These are phyloP conservation scores for Sympetrum striolatum DNA, from an alignment of 2,888 invertebrate species.

Conservation along the genomic window DNA sequence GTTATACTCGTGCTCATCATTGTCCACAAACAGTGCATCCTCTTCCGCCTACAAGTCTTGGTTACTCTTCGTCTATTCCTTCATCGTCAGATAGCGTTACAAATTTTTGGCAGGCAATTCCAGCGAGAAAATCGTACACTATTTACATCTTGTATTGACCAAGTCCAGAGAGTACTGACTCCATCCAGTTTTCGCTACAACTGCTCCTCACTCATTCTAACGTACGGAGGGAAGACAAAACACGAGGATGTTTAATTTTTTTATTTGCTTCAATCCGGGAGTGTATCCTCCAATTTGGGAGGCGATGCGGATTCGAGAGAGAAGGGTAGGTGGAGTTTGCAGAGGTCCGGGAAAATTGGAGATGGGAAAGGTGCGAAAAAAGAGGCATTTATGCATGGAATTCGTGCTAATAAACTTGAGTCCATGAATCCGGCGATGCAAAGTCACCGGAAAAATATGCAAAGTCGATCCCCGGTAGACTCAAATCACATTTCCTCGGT, in stretches of 20 bases:
- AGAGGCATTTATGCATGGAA: slow-evolving; percentile 32
- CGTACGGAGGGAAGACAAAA: background rate
- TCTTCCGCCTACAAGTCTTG: no score
- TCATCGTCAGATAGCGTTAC: no score
- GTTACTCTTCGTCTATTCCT: no score
- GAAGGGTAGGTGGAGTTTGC: background rate
- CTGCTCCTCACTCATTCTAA: background rate
- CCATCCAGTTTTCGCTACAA: no score
- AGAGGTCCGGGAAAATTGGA: background rate
- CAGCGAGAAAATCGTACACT: no score
- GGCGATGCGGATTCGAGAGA: background rate
- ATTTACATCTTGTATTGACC: no score
- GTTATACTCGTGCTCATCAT: no score
- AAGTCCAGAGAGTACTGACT: no score
- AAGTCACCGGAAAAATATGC: slow-evolving; percentile 32
- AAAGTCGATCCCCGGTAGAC: slow-evolving; percentile 8
- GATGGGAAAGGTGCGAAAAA: background rate
- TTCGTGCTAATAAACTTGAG: slow-evolving; percentile 36
- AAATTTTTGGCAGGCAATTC: no score
- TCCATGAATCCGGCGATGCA: slow-evolving; percentile 18
- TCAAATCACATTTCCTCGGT: slow-evolving; percentile 19
- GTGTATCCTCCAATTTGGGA: background rate
- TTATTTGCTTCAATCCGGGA: background rate
- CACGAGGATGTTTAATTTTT: background rate
- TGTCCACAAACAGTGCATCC: no score